Conservation (phyloP, 2,113 vertebrate genomes). For the Acrocephalus kingi region DNA sequence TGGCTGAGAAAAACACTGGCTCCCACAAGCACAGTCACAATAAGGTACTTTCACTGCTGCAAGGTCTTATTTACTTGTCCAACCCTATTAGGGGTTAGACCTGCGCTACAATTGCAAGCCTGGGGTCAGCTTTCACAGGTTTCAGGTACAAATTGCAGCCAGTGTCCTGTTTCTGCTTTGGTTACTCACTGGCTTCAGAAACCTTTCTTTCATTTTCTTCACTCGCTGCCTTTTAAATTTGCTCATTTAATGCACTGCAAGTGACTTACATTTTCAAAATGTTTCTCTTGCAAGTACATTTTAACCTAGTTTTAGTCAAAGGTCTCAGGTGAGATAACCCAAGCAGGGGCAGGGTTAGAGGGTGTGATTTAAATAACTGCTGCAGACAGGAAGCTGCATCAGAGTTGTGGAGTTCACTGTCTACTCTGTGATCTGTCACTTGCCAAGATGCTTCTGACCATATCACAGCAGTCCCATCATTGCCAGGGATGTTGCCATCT, state of each 20-base stretch:
- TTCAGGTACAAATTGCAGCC: not conserved
- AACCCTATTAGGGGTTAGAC: not conserved
- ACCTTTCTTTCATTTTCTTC: not conserved
- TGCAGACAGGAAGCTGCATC: not conserved
- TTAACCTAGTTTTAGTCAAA: conserved; percentile 1
- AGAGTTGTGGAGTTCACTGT: not conserved
- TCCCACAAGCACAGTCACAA: not conserved
- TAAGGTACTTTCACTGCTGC: not conserved
- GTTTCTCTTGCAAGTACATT: not conserved
- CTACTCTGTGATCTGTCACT: not conserved
- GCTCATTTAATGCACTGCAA: not conserved
- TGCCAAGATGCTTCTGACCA: not conserved
- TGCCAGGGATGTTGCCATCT: not conserved
- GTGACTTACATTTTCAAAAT: not conserved
- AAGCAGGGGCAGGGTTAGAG: not conserved
- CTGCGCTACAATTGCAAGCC: not conserved
- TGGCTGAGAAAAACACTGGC: not conserved
- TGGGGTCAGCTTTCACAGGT: conserved; percentile 15
- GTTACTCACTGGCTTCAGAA: not conserved
- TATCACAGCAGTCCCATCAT: not conserved
- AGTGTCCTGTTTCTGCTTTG: not conserved
- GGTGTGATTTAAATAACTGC: not conserved
- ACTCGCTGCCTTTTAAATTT: not conserved
- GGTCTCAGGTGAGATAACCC: not conserved
- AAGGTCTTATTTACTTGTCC: conserved; percentile 28